Base-by-base conservation (phyloP, 2,888 invertebrate genomes). In the Nymphalis polychloros region DNA sequence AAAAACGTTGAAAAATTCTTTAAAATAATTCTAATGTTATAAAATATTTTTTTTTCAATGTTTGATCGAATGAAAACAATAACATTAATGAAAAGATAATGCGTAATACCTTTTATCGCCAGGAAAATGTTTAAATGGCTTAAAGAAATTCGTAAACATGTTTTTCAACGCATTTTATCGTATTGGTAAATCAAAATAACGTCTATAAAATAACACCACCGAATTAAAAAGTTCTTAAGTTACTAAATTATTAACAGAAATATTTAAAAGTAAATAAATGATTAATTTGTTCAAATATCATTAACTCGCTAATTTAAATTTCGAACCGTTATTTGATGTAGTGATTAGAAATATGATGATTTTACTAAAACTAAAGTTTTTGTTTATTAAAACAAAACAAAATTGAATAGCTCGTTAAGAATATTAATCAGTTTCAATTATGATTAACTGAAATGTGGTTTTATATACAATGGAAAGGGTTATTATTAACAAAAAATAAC, bases 81-180 rank as follows among this genome's bases (percentile, higher is more conserved):
- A 60, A 64, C 46, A 63, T 53, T 68, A 64, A 72, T 52, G 78
- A 79, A 68, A 79, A 78, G 80, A 78, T 80, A 73, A 79, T 72
- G 81, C 84, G 84, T 80, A 86, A 77, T 83, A 78, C 59, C 70
- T 79, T 77, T 74, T 81, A 83, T 86, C 83, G 81, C 81, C 77
- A 70, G 73, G 73, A 77, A 82, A 83, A 79, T 73, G 77, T 78
- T 23, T 52, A 60, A 55, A 57, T 31, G 8, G 49, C 35, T 59
- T 78, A 77, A 81, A 82, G 81, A 84, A 78, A 80, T 64, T 77
- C 73, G 80, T 78, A 76, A 77, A 81, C 78, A 77, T 74, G 72
- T 77, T 79, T 77, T 76, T 65, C 72, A 62, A 71, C 55, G 53
- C 64, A 62, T 66, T 49, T 63, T 77, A 73, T 75, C 63, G 47